Evolutionary conservation across 2,113 vertebrate genomes (phyloP).

Genomic region (Saguinus midas): DNA sequence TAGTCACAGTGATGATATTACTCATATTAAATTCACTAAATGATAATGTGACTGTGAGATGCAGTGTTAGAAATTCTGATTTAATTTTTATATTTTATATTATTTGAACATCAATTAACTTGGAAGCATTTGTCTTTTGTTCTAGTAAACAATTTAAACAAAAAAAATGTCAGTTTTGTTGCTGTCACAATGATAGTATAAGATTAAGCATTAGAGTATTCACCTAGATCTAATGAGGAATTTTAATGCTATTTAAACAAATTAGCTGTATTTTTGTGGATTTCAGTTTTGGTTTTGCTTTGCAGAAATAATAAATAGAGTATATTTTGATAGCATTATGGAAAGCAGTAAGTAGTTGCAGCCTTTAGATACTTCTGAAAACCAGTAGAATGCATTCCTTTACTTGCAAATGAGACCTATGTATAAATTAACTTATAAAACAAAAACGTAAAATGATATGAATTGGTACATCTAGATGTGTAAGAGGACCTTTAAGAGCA

Average conservation of each 20-base stretch:
- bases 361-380: neutral
- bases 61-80: constrained; percentile 39
- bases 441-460: neutral
- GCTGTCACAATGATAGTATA: constrained; percentile 23
- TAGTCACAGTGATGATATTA: constrained; percentile 33
- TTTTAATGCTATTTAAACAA: constrained; percentile 54
- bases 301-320: constrained; percentile 8
- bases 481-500: neutral
- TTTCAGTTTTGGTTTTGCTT: constrained; percentile 36
- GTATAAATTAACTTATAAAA: neutral
- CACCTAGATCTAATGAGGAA: constrained; percentile 25
- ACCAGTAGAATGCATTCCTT: neutral
- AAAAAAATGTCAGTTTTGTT: constrained; percentile 57
- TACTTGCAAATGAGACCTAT: constrained; percentile 1
- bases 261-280: constrained; percentile 1
- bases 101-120: constrained; percentile 24
- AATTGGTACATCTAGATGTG: neutral
- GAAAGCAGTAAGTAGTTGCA: neutral
- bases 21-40: constrained; percentile 49
- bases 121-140: constrained; percentile 17
- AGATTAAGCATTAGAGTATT: constrained; percentile 21
- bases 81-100: constrained; percentile 17
- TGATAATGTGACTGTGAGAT: constrained; percentile 35
- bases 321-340: neutral
- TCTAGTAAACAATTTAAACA: constrained; percentile 28